Evolutionary conservation across 2,888 invertebrate genomes (phyloP).

Genomic region (Acanthopleura granulata): DNA sequence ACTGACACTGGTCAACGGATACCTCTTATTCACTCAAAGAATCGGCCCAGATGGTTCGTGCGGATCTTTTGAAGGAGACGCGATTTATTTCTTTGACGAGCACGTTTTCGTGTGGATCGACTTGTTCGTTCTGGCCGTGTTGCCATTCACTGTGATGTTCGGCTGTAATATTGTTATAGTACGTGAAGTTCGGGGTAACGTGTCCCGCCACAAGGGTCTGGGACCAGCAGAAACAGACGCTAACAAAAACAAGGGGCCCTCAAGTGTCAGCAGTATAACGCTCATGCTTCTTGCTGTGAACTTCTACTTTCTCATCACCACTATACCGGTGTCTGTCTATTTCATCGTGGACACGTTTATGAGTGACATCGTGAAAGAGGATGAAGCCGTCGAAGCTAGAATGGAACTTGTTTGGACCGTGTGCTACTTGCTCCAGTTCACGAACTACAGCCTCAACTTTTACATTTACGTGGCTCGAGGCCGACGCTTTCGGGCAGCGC

Average conservation of each 20-base stretch:
- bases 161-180: slow-evolving; percentile 34
- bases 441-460: slow-evolving; percentile 44
- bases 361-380: slow-evolving; percentile 19
- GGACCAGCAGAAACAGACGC: slow-evolving; percentile 25
- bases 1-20: slow-evolving; percentile 25
- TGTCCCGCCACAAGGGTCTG: slow-evolving; percentile 20
- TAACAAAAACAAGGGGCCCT: slow-evolving; percentile 14
- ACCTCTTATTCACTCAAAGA: slow-evolving; percentile 45
- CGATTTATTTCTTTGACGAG: slow-evolving; percentile 36
- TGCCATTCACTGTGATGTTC: slow-evolving; percentile 40
- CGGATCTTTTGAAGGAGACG: slow-evolving; percentile 31
- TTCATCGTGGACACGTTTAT: slow-evolving; percentile 43
- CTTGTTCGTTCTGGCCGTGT: slow-evolving; percentile 32
- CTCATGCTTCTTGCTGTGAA: slow-evolving; percentile 40
- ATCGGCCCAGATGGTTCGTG: slow-evolving; percentile 35
- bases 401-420: slow-evolving; percentile 37
- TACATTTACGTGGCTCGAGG: slow-evolving; percentile 40
- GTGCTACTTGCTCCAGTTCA: slow-evolving; percentile 36
- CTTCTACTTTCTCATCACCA: slow-evolving; percentile 39
- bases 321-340: slow-evolving; percentile 39
- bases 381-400: slow-evolving; percentile 16
- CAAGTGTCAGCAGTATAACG: slow-evolving; percentile 31
- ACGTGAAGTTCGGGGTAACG: slow-evolving; percentile 21
- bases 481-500: background rate
- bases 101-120: slow-evolving; percentile 42